phyloP scores from a whole-genome alignment of 2,797 vertebrate genomes.

The Apogon talboti region DNA sequence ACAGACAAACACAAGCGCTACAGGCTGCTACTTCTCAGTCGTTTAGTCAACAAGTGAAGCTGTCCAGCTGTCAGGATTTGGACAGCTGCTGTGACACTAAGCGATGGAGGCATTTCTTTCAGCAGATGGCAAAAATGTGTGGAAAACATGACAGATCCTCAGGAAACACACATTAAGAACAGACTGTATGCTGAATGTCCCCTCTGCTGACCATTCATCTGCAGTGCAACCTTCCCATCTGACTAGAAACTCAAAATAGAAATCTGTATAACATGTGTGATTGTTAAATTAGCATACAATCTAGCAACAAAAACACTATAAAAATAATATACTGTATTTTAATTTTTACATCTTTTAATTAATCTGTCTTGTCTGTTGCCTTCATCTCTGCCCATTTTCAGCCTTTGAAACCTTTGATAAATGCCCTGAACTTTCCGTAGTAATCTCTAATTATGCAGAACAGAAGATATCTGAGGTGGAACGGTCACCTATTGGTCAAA shows the following conservation, averaged over 20 bases:
- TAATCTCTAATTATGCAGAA: constrained; percentile 5
- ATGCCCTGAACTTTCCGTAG: constrained; percentile 8
- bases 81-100: background rate
- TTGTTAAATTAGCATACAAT: too few species aligned
- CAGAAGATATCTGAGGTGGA: constrained; percentile 7
- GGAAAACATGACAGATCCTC: background rate
- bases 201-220: background rate
- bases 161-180: background rate
- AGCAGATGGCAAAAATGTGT: constrained; percentile 2
- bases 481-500: constrained; percentile 9
- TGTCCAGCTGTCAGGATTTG: too few species aligned
- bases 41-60: too few species aligned
- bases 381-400: background rate
- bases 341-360: background rate
- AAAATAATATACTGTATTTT: too few species aligned
- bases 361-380: background rate
- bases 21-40: too few species aligned
- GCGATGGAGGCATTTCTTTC: background rate
- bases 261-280: too few species aligned
- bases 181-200: background rate
- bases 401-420: background rate
- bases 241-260: background rate
- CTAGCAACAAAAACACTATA: too few species aligned
- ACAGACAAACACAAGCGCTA: too few species aligned
- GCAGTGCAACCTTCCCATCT: constrained; percentile 3